Percentiles rank a stretch among this genome's conserved stretches.
Conservation (phyloP, 2,888 invertebrate species). For the Brachypalpus laphriformis region DNA sequence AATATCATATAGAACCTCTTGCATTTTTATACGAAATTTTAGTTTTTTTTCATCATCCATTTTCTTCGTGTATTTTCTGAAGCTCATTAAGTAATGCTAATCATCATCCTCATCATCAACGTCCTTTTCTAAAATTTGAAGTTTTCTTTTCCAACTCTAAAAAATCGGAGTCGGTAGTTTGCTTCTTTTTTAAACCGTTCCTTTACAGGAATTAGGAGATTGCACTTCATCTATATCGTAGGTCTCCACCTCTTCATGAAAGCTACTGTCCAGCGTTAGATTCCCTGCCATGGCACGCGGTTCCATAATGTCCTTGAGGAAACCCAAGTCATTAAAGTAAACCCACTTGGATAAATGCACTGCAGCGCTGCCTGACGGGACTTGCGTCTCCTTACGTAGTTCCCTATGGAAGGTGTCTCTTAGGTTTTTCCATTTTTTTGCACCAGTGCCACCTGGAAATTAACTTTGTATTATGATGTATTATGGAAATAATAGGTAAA, state of each 20-base stretch:
- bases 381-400: not conserved
- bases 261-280: not conserved
- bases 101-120: constrained; percentile 1
- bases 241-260: constrained; percentile 14
- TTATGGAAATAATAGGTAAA: not conserved
- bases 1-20: no score
- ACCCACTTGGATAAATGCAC: not conserved
- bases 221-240: not conserved
- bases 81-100: constrained; percentile 1
- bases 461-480: not conserved
- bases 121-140: constrained; percentile 20
- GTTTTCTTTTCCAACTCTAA: constrained; percentile 29
- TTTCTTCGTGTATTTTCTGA: no score
- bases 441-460: not conserved
- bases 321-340: not conserved
- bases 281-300: constrained; percentile 4
- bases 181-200: not conserved
- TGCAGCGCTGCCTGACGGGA: constrained; percentile 11
- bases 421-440: constrained; percentile 11
- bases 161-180: constrained; percentile 6
- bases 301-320: constrained; percentile 9
- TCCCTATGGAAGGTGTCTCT: not conserved
- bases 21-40: no score
- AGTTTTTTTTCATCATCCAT: no score
- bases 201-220: not conserved